Evolutionary conservation across 64 coral and sea anemone species (phyloP), one percentile per base, ranked within the genome.

Genomic region (Orbicella faveolata): DNA sequence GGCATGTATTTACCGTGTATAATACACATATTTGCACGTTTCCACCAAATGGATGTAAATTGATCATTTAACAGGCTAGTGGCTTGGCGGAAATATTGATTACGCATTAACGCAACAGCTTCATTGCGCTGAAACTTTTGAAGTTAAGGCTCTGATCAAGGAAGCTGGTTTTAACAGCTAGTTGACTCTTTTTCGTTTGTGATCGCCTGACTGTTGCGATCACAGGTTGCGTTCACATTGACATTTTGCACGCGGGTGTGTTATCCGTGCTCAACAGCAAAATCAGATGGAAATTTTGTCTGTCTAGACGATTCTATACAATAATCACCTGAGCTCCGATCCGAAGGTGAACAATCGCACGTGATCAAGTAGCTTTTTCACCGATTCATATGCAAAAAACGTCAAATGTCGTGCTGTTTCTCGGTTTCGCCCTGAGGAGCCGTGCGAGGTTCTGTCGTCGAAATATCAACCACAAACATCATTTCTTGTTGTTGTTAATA

Each of bases 391-490:
- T 79, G 77, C 77, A 79, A 79, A 79, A 57, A 14, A 8, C 1
- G 0, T 79, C 2, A 9, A 52, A 12, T 53, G 30, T 41, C 77
- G 77, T 61, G 77, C 21, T 79, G 77, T 30, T 55, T 57, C 25
- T n/a, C 51, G 21, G 18, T 77, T 26, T 51, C 39, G 23, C 33
- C 39, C 15, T 23, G 14, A 39, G 7, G 4, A 35, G 3, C 17
- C 36, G 26, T 8, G 14, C 10, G 52, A 26, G 17, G 57, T 19
- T 9, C 25, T 34, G 19, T 63, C 4, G 59, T 67, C 61, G 11
- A 35, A 70, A 67, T 67, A 35, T 41, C 80, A 83, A 85, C 20
- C 6, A 85, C 63, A 85, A 70, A 85, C 64, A 72, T 39, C 33
- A 30, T 14, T 30, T 51, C 19, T 85, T 21, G 36, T 37, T 72